phyloP scores from a whole-genome alignment of 2,113 vertebrate genomes.

The Sorex fumeus region DNA sequence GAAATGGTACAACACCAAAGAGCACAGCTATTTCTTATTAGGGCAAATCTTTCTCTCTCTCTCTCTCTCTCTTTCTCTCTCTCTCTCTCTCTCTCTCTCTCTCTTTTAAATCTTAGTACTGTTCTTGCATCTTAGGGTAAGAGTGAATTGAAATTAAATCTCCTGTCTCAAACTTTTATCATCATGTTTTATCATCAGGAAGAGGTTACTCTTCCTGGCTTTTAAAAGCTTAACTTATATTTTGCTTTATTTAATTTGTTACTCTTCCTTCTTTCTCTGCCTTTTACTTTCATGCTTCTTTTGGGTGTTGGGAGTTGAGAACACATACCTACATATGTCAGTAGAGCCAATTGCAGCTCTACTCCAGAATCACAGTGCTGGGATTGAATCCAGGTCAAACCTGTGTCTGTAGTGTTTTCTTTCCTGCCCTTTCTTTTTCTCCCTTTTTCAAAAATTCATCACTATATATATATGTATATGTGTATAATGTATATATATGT shows the following conservation, averaged over 20 bases:
- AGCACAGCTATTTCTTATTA: conserved; percentile 17
- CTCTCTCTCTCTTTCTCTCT: too few relatives aligned
- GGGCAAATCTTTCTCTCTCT: neutral
- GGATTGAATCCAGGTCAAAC: too few relatives aligned
- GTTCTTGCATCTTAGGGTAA: neutral
- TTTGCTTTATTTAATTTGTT: neutral
- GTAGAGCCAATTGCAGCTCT: too few relatives aligned
- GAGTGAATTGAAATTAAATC: conserved; percentile 11
- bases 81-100: too few relatives aligned
- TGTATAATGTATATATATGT: too few relatives aligned
- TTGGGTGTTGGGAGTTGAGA: too few relatives aligned
- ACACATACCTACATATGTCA: neutral
- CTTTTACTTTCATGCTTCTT: neutral
- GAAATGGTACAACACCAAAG: conserved; percentile 10
- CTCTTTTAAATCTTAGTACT: conserved; percentile 14
- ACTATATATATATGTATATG: too few relatives aligned
- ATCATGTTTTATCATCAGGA: neutral
- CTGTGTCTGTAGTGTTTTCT: too few relatives aligned
- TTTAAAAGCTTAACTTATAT: conserved; percentile 45
- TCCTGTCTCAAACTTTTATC: neutral
- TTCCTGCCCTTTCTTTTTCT: too few relatives aligned
- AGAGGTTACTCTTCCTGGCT: neutral
- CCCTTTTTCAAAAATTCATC: too few relatives aligned
- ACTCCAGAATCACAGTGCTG: too few relatives aligned
- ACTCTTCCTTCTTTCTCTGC: neutral